Base-by-base conservation (phyloP, 2,888 invertebrate species). In the Amblyteles armatorius region DNA sequence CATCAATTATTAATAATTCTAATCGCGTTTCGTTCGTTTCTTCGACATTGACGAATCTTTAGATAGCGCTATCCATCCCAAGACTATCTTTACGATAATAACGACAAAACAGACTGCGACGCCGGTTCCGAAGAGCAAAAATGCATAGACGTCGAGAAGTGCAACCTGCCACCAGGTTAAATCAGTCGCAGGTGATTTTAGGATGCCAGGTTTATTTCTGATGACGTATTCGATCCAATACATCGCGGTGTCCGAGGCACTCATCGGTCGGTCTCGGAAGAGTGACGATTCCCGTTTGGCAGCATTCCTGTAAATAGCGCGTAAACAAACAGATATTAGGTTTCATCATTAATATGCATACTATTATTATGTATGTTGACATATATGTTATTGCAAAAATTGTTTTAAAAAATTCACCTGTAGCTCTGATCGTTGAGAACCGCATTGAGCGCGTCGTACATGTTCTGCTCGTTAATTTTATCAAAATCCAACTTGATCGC, bases 361-460 rank as follows among this genome's bases (percentile, higher is more conserved):
- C 52, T 19, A 55, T 55, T 40, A 40, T 11, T 9, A 40, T 40
- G 11, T 40, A 36, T 9, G 22, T 52, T 26, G 13, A 36, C 2
- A 50, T 65, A 19, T 55, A 55, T 55, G 3, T 26, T 11, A 44
- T 9, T 63, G 19, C 22, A 77, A 50, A 13, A 5, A 40, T 22
- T 57, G 26, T 52, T 26, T 2, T 19, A 29, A 69, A 50, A n/a
- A 69, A 55, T 48, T 0, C 13, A 92, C 87, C 89, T 93, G 84
- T 94, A 94, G 11, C 88, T 90, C 0, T 93, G 93, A 84, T 95
- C 92, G 1, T 89, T 86, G 16, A 94, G 83, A 40, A 95, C 88
- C 16, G 91, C 87, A n/a, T 92, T 89, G 1, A 95, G 88, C 52
- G 93, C 93, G 1, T 86, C 76, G 2, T 92, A 90, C 57, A 95